Evolutionary conservation across 2,888 invertebrate species (phyloP), one percentile per base, ranked within the genome.

Genomic region (Calliphora vomitoria): DNA sequence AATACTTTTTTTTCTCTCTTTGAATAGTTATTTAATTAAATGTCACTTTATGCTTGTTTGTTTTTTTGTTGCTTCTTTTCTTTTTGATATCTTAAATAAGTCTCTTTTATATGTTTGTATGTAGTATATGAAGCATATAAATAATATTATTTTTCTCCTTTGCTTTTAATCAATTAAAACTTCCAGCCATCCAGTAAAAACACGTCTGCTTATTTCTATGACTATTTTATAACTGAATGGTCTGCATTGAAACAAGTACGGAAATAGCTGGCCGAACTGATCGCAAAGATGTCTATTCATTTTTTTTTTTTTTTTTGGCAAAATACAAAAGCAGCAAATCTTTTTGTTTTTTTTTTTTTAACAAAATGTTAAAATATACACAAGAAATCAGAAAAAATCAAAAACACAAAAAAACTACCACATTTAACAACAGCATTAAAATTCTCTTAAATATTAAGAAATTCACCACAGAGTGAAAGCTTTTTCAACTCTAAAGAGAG

Each of bases 121-220:
- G 53, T 53, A 53, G 10, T 10, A 11, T 58, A 25, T 25, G 20
- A 3, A 58, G 25, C 25, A 25, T 58, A 25, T 58, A 25, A 55
- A 90, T 90, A 89, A 88, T 88, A 90, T 64, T 84, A 10, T 72
- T 74, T 66, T 82, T 90, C 79, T 90, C 89, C 79, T 83, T 82
- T 86, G 80, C 69, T 88, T 84, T 60, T 81, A 44, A 69, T 87
- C 82, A 84, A 69, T 86, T 89, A 78, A 89, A 90, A 89, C 90
- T 91, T 93, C 93, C 93, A 93, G 93, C 93, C 93, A 93, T 93
- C 93, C 93, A 93, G 93, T 92, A 80, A 89, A 91, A 90, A 91
- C 91, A 92, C 93, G 92, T 93, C 93, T 91, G 92, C 92, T 92
- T 91, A 91, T 91, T 90, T 91, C 91, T 93, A 93, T 90, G 91